Evolutionary conservation across 2,888 invertebrate species (phyloP), one percentile per base, ranked within the genome.

Genomic region (Creontiades dilutus): DNA sequence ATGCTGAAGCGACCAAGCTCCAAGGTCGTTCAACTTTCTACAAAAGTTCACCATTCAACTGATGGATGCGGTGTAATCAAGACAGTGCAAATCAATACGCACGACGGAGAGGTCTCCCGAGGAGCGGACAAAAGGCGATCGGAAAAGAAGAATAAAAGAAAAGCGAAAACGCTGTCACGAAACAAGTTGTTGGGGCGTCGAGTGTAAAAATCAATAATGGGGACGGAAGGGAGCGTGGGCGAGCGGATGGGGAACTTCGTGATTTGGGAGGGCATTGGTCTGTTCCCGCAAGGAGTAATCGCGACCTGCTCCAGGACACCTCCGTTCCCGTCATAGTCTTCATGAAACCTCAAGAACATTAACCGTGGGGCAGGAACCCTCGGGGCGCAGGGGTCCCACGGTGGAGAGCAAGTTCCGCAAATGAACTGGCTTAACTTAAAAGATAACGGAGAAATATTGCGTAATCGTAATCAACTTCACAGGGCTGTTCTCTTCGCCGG

Each of bases 161-260:
- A 85, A 85, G 85, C 57, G 61, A 52, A 85, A 85, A 85, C 57
- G 57, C 85, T 28, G 85, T 85, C 85, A 85, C 85, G 85, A 57
- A 61, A 57, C 61, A 37, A 28, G 28, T 14, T 85, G 37, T 27
- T 52, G 37, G 57, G 85, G 47, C 19, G 61, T 57, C 85, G 85
- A 57, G 61, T 85, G 85, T 85, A 57, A 55, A 85, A 85, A 85
- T 85, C 85, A 85, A 85, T 85, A 85, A 85, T 85, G 57, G 85
- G n/a, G 27, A 52, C 82, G 27, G 82, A 82, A n/a, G 52, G 82
- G 23, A 68, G 68, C 68, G 68, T 23, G 68, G 68, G 68, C 68
- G 68, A 68, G 68, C 9, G 68, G 68, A 68, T 68, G 68, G 68
- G 68, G 23, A 68, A 68, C 68, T 23, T 68, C 68, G 68, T 68